Base-by-base conservation (phyloP, 2,113 vertebrate genomes). In the Arenaria interpres region DNA sequence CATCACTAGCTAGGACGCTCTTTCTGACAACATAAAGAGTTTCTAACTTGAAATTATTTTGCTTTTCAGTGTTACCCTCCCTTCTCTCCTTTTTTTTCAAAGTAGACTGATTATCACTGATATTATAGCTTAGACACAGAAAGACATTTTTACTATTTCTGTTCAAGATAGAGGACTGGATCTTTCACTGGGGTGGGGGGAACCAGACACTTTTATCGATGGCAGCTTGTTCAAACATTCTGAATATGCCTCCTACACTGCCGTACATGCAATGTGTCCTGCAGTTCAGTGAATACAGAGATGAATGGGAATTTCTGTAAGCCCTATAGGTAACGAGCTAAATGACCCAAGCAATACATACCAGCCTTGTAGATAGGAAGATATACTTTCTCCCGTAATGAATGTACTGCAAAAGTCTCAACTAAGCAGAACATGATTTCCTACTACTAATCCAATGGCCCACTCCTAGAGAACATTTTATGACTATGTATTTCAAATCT, bases 401-500 rank as follows among this genome's bases (percentile, higher is more conserved):
- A 83, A 73, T 28, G 53, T 64, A 69, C 48, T 12, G 3, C 73
- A 78, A 95, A 82, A 5, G 5, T 79, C 48, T 93, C 33, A 63
- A 21, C 54, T 78, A 95, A 81, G 59, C 35, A 96, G 85, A 94
- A 71, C 20, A 33, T 28, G 22, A 59, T 78, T 48, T 77, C 46
- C 71, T 87, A 16, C 68, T 86, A 84, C 43, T 91, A 77, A 88
- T 96, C 94, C 23, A 5, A 91, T 63, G 27, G 39, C 39, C 62
- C 56, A 78, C 71, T 87, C 68, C 75, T 91, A 81, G 56, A 91
- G 43, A 50, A 87, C 32, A 50, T 93, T 97, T 98, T 97, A 96
- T 75, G 39, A 92, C 59, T 93, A 46, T n/a, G 50, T 97, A 96
- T 96, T 97, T 98, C 96, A 97, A 96, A 97, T 45, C 69, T 84